phyloP scores from a whole-genome alignment of 1,140 invertebrate genomes.

The Macrostomum lignano region DNA sequence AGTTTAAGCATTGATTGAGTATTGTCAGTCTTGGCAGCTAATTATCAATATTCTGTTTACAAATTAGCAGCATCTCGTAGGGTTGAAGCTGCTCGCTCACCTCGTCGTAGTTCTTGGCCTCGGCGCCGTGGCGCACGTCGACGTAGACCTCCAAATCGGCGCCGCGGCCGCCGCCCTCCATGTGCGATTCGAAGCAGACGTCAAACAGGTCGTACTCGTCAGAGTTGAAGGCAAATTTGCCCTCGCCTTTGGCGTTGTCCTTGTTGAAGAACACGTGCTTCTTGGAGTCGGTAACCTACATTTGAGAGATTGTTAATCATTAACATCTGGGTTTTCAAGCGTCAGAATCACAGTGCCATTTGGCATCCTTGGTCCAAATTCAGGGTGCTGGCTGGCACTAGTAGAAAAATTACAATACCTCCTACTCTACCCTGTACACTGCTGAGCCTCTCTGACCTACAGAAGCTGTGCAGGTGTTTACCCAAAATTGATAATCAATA shows the following conservation, averaged over 20 bases:
- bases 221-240: slow-evolving; percentile 83
- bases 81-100: slow-evolving; percentile 33
- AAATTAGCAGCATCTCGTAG: too few species aligned
- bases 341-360: too few species aligned
- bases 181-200: slow-evolving; percentile 68
- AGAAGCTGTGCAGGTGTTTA: too few species aligned
- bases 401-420: too few species aligned
- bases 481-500: too few species aligned
- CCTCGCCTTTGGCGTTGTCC: slow-evolving; percentile 49
- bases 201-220: slow-evolving; percentile 88
- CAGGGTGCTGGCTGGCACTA: too few species aligned
- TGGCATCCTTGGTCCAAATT: too few species aligned
- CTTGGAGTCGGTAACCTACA: slow-evolving; percentile 64
- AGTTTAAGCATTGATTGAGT: slow-evolving; percentile 7
- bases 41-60: too few species aligned
- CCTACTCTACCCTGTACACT: too few species aligned
- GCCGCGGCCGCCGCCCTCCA: slow-evolving; percentile 39
- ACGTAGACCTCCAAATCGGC: slow-evolving; percentile 55
- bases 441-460: too few species aligned
- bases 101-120: slow-evolving; percentile 84
- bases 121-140: slow-evolving; percentile 64
- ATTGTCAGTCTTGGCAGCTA: slow-evolving; percentile 2
- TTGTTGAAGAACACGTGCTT: slow-evolving; percentile 65
- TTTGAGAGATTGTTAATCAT: too few species aligned
- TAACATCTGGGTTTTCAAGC: too few species aligned